Evolutionary conservation across 2,113 vertebrate genomes (phyloP).

Genomic region (Plestiodon gilberti): DNA sequence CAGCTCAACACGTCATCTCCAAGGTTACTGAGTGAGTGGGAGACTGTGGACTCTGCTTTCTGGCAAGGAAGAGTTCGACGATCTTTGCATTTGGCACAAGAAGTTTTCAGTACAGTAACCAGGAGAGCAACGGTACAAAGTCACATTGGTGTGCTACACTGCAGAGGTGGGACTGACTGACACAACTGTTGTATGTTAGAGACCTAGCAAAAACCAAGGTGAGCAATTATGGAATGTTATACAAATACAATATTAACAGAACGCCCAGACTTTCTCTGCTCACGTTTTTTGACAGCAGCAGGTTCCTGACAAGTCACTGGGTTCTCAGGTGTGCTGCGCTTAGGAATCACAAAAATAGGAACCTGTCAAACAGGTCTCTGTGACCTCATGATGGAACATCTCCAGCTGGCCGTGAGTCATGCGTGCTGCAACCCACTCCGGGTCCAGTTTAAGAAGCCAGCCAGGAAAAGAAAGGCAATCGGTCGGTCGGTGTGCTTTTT

Average conservation of each 20-base stretch:
- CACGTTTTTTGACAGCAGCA: background rate
- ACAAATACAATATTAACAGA: background rate
- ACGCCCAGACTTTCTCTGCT: background rate
- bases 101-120: background rate
- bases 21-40: background rate
- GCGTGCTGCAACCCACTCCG: background rate
- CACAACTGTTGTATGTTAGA: background rate
- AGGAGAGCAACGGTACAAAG: background rate
- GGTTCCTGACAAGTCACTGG: background rate
- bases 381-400: background rate
- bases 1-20: background rate
- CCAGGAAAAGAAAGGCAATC: too few relatives aligned
- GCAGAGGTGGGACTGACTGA: background rate
- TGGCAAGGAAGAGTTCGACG: background rate
- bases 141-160: background rate
- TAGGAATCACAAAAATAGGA: constrained; percentile 2
- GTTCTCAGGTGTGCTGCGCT: background rate
- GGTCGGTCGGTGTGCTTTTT: too few relatives aligned
- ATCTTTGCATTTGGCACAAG: background rate
- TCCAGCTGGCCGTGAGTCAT: constrained; percentile 19
- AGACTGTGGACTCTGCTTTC: background rate
- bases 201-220: background rate
- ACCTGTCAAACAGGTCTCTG: constrained; percentile 24
- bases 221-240: background rate
- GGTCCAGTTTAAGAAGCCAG: background rate